Base-by-base conservation (phyloP, 2,797 vertebrate genomes). In the Tokudaia tokunoshimensis region DNA sequence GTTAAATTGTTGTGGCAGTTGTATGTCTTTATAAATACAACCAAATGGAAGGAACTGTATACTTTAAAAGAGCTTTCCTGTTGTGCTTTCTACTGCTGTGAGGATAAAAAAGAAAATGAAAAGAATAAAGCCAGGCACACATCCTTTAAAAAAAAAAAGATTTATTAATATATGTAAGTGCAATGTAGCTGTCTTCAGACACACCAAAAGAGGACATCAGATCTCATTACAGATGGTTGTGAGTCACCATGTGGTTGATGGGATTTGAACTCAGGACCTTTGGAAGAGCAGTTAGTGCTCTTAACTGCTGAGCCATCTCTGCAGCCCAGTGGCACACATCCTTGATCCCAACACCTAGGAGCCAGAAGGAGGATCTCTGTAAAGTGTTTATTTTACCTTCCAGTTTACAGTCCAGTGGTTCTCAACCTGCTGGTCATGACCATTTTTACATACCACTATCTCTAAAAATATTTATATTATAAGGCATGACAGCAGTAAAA, bases 11-110 rank as follows among this genome's bases (percentile, higher is more conserved):
- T 47, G n/a, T 59, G 22, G 86, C 2, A 12, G 22, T 2, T 90
- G 47, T 41, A 91, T 9, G 50, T 89, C 67, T 93, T 26, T 89
- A 70, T 78, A 44, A 96, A 93, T 47, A 91, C 44, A 93, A 19
- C 72, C 85, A 93, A 96, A 78, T n/a, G 34, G 20, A 55, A 92
- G 34, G 15, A 61, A 87, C 4, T 72, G 17, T 67, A 55, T 13
- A 89, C 37, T 86, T 50, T 47, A n/a, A 80, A 47, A 47, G 37
- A 74, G 19, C 31, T 34, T 52, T 55, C 31, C 78, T 52, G 31
- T 31, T n/a, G 11, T 55, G 31, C 47, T 79, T 79, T 79, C 47
- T 52, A 20, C 47, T 52, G 17, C 47, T 79, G 78, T 10, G 50
- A n/a, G 34, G 31, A 79, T 79, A 20, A 79, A 52, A 52, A 52